Base-by-base conservation (phyloP, 2,113 vertebrate genomes). In the Mugil cephalus region DNA sequence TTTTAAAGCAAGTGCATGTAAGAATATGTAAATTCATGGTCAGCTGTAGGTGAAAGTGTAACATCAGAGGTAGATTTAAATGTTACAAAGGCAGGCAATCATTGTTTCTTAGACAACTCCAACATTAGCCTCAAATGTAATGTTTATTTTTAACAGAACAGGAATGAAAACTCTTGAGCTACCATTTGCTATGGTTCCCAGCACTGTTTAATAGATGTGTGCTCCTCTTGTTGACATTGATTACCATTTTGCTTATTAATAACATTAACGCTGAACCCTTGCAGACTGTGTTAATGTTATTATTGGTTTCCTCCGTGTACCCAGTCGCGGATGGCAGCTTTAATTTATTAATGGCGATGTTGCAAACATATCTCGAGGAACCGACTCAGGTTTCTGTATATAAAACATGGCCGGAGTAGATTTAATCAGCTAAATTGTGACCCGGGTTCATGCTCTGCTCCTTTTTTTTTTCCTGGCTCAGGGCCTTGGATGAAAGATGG, bases 401-500 rank as follows among this genome's bases (percentile, higher is more conserved):
- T 15, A 54, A 70, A 81, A 80, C 52, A 18, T 34, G 39, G 1
- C 47, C 46, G 4, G 46, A 47, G 21, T 15, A 36, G 47, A 74
- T 73, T 46, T 45, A 74, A 82, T 77, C 50, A 60, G n/a, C 60
- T 42, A 52, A 62, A 67, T 47, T 50, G 24, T 72, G 24, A 36
- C 54, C 52, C 36, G 1, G 55, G 24, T 42, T 47, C 36, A 40
- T 35, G 34, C 38, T 46, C 17, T 46, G 14, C 38, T 75, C 15
- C 54, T 39, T 61, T 8, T 71, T 10, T 58, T 39, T 61, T 8
- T 71, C 12, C 4, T 65, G 55, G 21, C n/a, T 53, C 67, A 98
- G 97, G 93, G 95, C 91, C 76, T 92, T 96, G 86, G 95, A 97
- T 88, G 95, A 97, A 56, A 96, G 87, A 83, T 82, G 67, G 72